Evolutionary conservation across 2,113 vertebrate genomes (phyloP), one percentile per base, ranked within the genome.

Genomic region (Menura novaehollandiae): DNA sequence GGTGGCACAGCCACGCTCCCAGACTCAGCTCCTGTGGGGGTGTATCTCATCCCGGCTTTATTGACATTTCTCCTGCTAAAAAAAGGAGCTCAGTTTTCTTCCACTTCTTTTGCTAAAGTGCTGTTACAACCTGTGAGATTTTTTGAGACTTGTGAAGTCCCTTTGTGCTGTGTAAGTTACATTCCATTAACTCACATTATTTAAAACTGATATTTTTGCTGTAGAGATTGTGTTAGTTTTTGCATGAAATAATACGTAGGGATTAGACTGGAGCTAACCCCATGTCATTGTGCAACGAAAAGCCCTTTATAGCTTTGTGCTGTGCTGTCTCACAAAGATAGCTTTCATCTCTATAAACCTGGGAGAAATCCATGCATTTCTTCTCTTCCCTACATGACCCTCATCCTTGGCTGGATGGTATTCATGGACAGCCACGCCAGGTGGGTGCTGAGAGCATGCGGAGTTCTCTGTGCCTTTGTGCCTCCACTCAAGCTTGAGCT

Each of bases 221-320:
- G 75, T 51, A 41, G 76, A 84, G 85, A 15, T 73, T 80, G 44
- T 80, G 49, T 88, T 49, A 62, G 43, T 56, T 88, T 96, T 77
- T 83, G 67, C 88, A 62, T 77, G 75, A 73, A 85, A 74, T 71
- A 62, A 66, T 43, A 16, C 9, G 23, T 19, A 77, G 63, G 79
- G 72, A 73, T 95, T 95, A 93, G 53, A 69, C 64, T 69, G 46
- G 74, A 84, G 63, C 85, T 83, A 96, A 73, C 63, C 28, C 39
- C 1, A 0, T 51, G 64, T 77, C 75, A 55, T 10, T 77, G 33
- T 35, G 51, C 59, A 39, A 51, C 69, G 72, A 89, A 94, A 81
- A 96, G 52, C 64, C 73, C 60, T 84, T 81, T 77, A 39, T 24
- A 74, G 85, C 41, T 88, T 74, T 71, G 74, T 74, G 17, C 60